phyloP scores from a whole-genome alignment of 2,888 invertebrate genomes.

The Atrina japonica region DNA sequence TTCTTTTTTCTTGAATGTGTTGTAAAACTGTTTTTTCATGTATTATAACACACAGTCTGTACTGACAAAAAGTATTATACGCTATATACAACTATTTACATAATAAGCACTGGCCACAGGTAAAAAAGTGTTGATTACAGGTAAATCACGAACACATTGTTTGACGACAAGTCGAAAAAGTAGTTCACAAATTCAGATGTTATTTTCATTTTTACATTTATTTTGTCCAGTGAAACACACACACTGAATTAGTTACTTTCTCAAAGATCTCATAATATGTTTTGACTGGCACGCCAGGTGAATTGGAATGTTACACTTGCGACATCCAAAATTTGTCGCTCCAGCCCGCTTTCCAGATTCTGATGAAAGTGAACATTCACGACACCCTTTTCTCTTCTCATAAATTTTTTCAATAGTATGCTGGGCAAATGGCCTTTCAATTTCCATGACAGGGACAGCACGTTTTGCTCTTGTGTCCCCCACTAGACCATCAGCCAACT shows the following conservation, averaged over 20 bases:
- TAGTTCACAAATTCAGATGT: no score
- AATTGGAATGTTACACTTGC: slow-evolving; percentile 37
- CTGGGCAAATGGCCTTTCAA: background rate
- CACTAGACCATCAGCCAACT: slow-evolving; percentile 30
- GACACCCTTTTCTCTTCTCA: slow-evolving; percentile 33
- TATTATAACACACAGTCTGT: no score
- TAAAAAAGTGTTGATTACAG: no score
- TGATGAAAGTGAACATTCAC: slow-evolving; percentile 17
- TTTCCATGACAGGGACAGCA: slow-evolving; percentile 7
- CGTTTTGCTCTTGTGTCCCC: slow-evolving; percentile 11
- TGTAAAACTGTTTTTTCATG: no score
- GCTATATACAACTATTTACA: no score
- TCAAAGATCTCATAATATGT: slow-evolving; percentile 26
- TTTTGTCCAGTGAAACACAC: no score
- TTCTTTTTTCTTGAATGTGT: no score
- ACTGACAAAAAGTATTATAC: no score
- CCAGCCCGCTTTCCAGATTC: slow-evolving; percentile 22
- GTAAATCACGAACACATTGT: no score
- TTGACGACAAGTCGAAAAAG: no score
- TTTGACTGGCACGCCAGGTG: slow-evolving; percentile 26
- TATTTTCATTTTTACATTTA: no score
- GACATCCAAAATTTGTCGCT: slow-evolving; percentile 32
- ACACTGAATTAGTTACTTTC: slow-evolving; percentile 27
- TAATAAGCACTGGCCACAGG: no score
- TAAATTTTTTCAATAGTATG: slow-evolving; percentile 27